These are phyloP conservation scores for Drosophila pallidifrons DNA, from an alignment of 1,140 invertebrate species.

Conservation along the genomic window DNA sequence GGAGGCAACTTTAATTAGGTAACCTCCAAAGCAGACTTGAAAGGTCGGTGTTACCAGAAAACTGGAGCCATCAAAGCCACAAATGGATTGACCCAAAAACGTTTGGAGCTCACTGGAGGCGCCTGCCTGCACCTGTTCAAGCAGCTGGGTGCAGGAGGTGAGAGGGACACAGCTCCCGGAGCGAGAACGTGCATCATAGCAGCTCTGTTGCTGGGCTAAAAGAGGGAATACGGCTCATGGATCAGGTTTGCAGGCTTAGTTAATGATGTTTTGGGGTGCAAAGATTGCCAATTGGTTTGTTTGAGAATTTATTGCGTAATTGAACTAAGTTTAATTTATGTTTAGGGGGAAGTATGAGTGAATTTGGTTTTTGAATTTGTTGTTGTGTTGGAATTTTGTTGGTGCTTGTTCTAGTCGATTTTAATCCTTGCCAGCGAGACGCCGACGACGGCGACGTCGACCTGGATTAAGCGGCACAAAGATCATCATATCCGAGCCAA, in stretches of 20 bases:
- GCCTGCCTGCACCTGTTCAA: slow-evolving; percentile 81
- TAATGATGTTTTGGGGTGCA: neutral
- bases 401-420: slow-evolving; percentile 26
- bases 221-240: slow-evolving; percentile 23
- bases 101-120: slow-evolving; percentile 56
- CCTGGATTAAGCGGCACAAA: slow-evolving; percentile 67
- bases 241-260: slow-evolving; percentile 15
- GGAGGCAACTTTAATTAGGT: neutral
- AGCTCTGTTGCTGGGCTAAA: slow-evolving; percentile 73
- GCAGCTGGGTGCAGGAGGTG: slow-evolving; percentile 83
- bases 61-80: slow-evolving; percentile 85
- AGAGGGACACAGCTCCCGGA: slow-evolving; percentile 85
- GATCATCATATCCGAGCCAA: slow-evolving; percentile 75
- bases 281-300: slow-evolving; percentile 46
- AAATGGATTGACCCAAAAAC: slow-evolving; percentile 86
- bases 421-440: slow-evolving; percentile 30
- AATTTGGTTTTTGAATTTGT: neutral
- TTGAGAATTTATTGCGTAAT: slow-evolving; percentile 47
- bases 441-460: slow-evolving; percentile 65
- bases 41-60: slow-evolving; percentile 78
- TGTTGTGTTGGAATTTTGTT: too few relatives aligned
- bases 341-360: slow-evolving; percentile 1
- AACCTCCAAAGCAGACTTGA: too few relatives aligned
- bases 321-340: slow-evolving; percentile 41
- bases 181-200: slow-evolving; percentile 78